A percentile compares a stretch with the other conserved stretches of the same genome.
Evolutionary conservation across 2,888 invertebrate genomes (phyloP).

Genomic region (Napeogenes sylphis): DNA sequence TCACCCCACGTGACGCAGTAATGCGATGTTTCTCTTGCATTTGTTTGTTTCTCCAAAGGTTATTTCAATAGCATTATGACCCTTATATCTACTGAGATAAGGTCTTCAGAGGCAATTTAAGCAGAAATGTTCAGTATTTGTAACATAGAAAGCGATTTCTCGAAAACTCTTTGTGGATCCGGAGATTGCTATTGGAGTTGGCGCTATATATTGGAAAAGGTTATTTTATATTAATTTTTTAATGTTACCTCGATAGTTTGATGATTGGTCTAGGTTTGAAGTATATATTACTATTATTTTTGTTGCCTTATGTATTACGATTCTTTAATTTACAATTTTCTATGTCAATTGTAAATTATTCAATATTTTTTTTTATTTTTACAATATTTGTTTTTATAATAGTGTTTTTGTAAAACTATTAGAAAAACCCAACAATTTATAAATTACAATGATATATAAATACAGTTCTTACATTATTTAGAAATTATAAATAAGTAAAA

Average conservation of each 20-base stretch:
- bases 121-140: not conserved
- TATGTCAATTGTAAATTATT: too few species aligned
- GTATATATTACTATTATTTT: too few species aligned
- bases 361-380: too few species aligned
- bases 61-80: not conserved
- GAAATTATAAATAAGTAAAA: too few species aligned
- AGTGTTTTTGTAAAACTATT: too few species aligned
- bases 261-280: not conserved
- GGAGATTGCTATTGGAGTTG: slow-evolving; percentile 10
- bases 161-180: slow-evolving; percentile 12
- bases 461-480: too few species aligned
- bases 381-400: too few species aligned
- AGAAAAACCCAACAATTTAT: too few species aligned
- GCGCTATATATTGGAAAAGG: slow-evolving; percentile 4
- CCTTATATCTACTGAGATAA: not conserved
- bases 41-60: not conserved
- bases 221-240: slow-evolving; percentile 4
- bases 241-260: not conserved
- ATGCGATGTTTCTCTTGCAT: slow-evolving; percentile 5
- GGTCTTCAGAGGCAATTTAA: not conserved
- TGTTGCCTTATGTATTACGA: too few species aligned
- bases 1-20: slow-evolving; percentile 3
- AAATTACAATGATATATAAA: too few species aligned
- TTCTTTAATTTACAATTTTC: too few species aligned
- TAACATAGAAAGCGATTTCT: slow-evolving; percentile 11